These are phyloP conservation scores for Sabellastarte sp. DNA, from an alignment of 2,888 invertebrate species.

Conservation along the genomic window DNA sequence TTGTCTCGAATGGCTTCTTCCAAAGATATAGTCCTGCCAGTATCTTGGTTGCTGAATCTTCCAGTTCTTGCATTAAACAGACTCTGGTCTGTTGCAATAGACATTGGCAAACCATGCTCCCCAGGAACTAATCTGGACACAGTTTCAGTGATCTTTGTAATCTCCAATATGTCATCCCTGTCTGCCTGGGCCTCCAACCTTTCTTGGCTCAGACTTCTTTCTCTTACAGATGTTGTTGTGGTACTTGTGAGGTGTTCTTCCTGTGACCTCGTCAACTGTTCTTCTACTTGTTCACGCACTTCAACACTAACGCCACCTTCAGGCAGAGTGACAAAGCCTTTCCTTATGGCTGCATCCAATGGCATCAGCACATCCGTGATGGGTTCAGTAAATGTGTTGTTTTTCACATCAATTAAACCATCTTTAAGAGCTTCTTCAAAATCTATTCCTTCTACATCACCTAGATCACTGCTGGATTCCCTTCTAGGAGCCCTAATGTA, in stretches of 20 bases:
- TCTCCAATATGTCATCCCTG: not conserved
- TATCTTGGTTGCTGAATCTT: slow-evolving; percentile 67
- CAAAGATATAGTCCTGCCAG: slow-evolving; percentile 46
- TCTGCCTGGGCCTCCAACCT: too few relatives aligned
- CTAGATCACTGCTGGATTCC: slow-evolving; percentile 3
- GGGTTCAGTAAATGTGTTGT: slow-evolving; percentile 30
- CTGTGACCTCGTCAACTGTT: slow-evolving; percentile 4
- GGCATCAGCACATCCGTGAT: slow-evolving; percentile 39
- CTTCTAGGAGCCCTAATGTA: slow-evolving; percentile 21
- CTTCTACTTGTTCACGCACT: slow-evolving; percentile 17
- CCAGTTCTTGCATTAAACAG: slow-evolving; percentile 73
- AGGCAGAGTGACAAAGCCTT: slow-evolving; percentile 31
- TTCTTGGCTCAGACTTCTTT: not conserved
- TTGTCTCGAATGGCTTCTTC: slow-evolving; percentile 63
- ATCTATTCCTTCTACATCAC: slow-evolving; percentile 28
- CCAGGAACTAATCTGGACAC: not conserved
- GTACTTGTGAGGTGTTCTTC: not conserved
- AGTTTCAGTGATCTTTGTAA: not conserved
- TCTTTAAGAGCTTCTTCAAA: slow-evolving; percentile 31
- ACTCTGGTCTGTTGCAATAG: slow-evolving; percentile 72
- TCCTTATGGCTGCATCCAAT: slow-evolving; percentile 33
- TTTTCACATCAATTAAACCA: slow-evolving; percentile 31
- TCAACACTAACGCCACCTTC: slow-evolving; percentile 20
- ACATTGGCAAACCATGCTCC: not conserved
- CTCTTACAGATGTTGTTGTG: not conserved